Conservation (phyloP, 2,797 vertebrate genomes). For the Anomalospiza imberbis region DNA sequence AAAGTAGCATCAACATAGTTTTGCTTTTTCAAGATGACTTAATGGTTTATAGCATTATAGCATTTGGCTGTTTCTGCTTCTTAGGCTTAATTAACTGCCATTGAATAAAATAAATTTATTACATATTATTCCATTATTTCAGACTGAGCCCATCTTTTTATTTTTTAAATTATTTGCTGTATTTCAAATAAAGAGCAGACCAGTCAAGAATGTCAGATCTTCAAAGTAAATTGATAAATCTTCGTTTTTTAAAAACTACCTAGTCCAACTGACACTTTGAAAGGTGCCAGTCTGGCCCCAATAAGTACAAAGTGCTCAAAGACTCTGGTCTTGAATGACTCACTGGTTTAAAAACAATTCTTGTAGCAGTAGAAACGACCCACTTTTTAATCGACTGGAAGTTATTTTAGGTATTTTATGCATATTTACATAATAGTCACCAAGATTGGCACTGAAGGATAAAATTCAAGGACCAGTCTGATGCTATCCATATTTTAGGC, state of each 20-base stretch:
- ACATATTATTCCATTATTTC: background rate
- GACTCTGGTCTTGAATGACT: conserved; percentile 19
- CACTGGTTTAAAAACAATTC: conserved; percentile 57
- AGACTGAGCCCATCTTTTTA: background rate
- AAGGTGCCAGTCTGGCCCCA: conserved; percentile 8
- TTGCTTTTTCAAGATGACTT: background rate
- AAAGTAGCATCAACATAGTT: background rate
- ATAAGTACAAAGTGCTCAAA: background rate
- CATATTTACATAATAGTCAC: conserved; percentile 42
- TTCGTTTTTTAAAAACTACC: background rate
- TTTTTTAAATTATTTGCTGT: background rate
- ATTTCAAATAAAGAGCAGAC: background rate
- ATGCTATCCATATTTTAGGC: background rate
- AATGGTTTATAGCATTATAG: background rate
- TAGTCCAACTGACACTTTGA: background rate
- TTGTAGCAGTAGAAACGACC: conserved; percentile 40
- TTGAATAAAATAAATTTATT: background rate
- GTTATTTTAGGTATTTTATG: conserved; percentile 57
- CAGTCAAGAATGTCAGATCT: background rate
- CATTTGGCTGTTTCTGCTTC: background rate
- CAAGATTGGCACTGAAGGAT: background rate
- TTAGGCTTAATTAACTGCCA: background rate
- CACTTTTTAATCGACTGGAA: conserved; percentile 43
- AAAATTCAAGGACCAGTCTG: conserved; percentile 32
- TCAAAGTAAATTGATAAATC: background rate